phyloP scores from a whole-genome alignment of 2,888 invertebrate species.

The Eupithecia vulgata region DNA sequence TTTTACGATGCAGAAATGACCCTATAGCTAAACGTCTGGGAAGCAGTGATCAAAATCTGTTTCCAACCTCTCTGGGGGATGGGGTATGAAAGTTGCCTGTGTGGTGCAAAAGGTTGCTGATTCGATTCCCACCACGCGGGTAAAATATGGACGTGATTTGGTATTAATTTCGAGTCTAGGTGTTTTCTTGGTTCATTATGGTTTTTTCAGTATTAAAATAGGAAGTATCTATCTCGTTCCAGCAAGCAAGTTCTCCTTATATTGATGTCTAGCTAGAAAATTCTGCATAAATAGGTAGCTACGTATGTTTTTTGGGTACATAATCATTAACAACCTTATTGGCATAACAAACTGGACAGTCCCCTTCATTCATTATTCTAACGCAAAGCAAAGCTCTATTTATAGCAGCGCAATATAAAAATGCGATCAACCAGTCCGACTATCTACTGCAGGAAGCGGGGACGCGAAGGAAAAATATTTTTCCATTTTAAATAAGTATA shows the following conservation, averaged over 20 bases:
- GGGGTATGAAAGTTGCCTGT: not conserved
- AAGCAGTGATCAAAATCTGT: not conserved
- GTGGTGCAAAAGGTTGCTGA: not conserved
- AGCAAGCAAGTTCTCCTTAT: not conserved
- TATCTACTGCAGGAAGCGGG: constrained; percentile 51
- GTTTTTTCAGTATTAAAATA: no score
- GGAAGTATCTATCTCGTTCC: no score
- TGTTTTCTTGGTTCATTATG: not conserved
- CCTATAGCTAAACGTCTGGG: no score
- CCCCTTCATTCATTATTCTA: constrained; percentile 17
- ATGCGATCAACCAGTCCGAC: constrained; percentile 47
- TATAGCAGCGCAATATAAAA: constrained; percentile 43
- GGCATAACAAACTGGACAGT: constrained; percentile 1
- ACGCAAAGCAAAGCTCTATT: constrained; percentile 40
- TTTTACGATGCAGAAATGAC: not conserved
- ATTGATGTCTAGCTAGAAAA: not conserved
- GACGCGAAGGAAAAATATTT: constrained; percentile 77
- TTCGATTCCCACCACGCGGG: not conserved
- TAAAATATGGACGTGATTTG: not conserved
- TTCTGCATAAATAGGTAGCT: not conserved
- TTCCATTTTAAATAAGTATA: constrained; percentile 80
- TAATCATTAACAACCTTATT: not conserved
- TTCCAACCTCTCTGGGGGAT: not conserved
- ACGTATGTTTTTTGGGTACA: not conserved
- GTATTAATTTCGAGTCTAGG: not conserved